Evolutionary conservation across 2,113 vertebrate species (phyloP).

Genomic region (Charina bottae): DNA sequence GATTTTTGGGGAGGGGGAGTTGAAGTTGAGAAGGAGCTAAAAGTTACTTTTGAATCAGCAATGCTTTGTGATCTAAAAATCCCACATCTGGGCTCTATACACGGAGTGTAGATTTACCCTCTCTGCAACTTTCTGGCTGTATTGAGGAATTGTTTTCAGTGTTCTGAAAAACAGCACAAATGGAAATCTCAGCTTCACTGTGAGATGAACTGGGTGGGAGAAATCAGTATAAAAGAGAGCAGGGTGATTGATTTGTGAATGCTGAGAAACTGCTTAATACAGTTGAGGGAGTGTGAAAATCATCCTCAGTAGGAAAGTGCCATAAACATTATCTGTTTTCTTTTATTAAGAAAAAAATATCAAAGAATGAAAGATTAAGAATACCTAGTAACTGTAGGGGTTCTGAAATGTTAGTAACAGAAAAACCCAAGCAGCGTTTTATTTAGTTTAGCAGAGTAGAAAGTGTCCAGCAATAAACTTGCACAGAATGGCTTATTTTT

Average conservation of each 20-base stretch:
- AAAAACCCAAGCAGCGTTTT: no score
- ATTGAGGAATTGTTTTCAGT: neutral
- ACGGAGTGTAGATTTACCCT: no score
- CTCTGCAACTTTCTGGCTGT: no score
- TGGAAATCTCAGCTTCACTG: neutral
- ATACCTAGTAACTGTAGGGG: neutral
- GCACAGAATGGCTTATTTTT: no score
- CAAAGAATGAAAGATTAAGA: neutral
- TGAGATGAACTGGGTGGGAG: neutral
- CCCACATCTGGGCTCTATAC: neutral
- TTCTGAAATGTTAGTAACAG: no score
- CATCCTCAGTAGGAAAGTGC: constrained; percentile 19
- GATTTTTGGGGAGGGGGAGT: no score
- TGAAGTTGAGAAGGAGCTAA: no score
- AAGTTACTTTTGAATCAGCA: no score
- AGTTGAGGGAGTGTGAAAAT: neutral
- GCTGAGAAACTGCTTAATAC: neutral
- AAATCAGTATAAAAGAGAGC: neutral
- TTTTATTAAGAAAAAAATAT: neutral
- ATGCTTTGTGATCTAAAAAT: no score
- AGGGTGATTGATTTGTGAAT: neutral
- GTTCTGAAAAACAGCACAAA: neutral
- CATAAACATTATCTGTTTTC: neutral
- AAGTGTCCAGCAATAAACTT: no score
- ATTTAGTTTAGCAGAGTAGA: no score